Evolutionary conservation across 2,888 invertebrate genomes (phyloP).

Genomic region (Lutraria lutraria): DNA sequence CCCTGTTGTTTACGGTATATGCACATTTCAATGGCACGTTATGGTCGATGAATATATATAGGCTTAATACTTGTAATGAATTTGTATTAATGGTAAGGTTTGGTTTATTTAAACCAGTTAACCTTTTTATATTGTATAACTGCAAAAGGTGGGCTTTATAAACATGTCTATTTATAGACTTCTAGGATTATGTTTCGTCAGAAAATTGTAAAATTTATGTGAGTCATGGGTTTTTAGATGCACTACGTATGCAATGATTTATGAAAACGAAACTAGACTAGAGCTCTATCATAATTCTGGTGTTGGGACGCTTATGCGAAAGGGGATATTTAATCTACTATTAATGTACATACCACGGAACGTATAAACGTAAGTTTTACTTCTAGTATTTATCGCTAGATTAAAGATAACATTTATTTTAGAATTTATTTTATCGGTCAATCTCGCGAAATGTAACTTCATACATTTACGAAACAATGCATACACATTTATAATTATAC

Average conservation of each 20-base stretch:
- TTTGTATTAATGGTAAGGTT: too few relatives aligned
- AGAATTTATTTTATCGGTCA: background rate
- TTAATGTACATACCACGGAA: background rate
- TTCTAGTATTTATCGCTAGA: background rate
- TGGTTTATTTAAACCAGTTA: background rate
- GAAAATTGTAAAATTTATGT: background rate
- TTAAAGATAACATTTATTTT: background rate
- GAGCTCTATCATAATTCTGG: background rate
- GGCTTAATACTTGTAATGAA: background rate
- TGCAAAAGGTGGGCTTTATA: background rate
- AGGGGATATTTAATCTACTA: background rate
- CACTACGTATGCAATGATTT: background rate
- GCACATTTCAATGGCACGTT: background rate
- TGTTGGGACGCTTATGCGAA: background rate
- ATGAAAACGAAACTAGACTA: background rate
- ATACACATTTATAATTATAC: too few relatives aligned
- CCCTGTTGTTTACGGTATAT: background rate
- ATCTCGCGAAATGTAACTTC: background rate
- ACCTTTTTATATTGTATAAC: background rate
- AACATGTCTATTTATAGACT: background rate
- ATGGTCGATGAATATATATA: background rate
- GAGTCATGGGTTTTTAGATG: conserved; percentile 4
- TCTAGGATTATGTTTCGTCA: background rate
- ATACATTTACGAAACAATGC: background rate
- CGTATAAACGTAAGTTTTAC: background rate